Evolutionary conservation across 2,888 invertebrate species (phyloP).

Genomic region (Xylota segnis): DNA sequence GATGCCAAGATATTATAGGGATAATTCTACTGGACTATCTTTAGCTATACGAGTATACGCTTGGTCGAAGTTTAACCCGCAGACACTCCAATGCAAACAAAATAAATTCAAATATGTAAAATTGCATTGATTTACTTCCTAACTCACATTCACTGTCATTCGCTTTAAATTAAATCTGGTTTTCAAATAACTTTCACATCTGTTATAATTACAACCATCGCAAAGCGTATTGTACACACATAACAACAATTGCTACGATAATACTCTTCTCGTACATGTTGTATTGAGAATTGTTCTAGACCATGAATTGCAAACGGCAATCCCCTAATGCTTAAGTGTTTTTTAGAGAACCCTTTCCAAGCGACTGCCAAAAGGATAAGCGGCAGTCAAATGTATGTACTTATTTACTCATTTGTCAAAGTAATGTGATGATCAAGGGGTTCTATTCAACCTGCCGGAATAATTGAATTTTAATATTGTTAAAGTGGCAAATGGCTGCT

Average conservation of each 20-base stretch:
- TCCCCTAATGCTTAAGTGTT: not conserved
- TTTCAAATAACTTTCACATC: slow-evolving; percentile 38
- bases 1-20: too few species aligned
- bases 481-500: slow-evolving; percentile 13
- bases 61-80: too few species aligned
- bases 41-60: too few species aligned
- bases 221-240: slow-evolving; percentile 11
- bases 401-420: slow-evolving; percentile 45
- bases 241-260: slow-evolving; percentile 3
- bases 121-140: too few species aligned
- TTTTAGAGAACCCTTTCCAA: slow-evolving; percentile 17
- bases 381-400: slow-evolving; percentile 23
- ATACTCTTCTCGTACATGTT: not conserved
- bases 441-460: slow-evolving; percentile 33
- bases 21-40: too few species aligned
- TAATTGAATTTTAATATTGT: slow-evolving; percentile 41
- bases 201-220: slow-evolving; percentile 21
- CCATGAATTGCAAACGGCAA: slow-evolving; percentile 10
- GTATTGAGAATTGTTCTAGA: slow-evolving; percentile 14
- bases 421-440: slow-evolving; percentile 19
- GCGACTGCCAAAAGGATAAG: slow-evolving; percentile 18
- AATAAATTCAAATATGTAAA: not conserved
- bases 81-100: not conserved
- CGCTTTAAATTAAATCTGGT: slow-evolving; percentile 24
- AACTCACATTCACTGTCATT: too few species aligned